These are phyloP conservation scores for Proctacanthus coquilletti DNA, from an alignment of 1,140 invertebrate genomes.

Conservation along the genomic window DNA sequence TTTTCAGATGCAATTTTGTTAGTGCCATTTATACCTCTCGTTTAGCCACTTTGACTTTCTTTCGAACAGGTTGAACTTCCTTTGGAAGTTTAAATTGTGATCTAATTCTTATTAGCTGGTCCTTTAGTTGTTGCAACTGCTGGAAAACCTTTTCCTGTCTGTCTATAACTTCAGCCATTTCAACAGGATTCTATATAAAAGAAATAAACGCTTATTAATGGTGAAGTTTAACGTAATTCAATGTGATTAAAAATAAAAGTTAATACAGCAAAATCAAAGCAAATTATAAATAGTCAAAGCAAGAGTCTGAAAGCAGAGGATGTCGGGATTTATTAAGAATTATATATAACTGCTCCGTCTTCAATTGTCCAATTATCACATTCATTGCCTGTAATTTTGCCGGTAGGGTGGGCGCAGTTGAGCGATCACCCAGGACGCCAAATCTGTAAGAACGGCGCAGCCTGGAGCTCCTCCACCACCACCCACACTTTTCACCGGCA, in stretches of 20 bases:
- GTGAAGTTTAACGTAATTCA: neutral
- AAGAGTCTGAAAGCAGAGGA: neutral
- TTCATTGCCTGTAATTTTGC: too few species aligned
- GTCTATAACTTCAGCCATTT: conserved; percentile 9
- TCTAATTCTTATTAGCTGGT: conserved; percentile 18
- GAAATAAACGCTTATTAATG: neutral
- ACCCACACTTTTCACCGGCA: too few species aligned
- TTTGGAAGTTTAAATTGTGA: conserved; percentile 17
- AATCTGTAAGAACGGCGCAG: too few species aligned
- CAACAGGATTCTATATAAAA: conserved; percentile 1
- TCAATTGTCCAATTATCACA: too few species aligned
- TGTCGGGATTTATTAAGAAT: neutral
- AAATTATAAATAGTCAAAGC: neutral
- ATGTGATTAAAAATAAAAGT: too few species aligned
- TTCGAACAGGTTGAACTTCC: conserved; percentile 8
- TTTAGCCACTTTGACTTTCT: neutral
- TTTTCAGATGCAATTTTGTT: conserved; percentile 5
- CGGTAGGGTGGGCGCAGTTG: too few species aligned
- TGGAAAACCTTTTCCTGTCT: conserved; percentile 21
- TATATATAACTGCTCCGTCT: neutral
- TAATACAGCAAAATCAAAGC: too few species aligned
- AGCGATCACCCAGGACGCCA: too few species aligned
- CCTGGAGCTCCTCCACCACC: too few species aligned
- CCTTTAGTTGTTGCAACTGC: conserved; percentile 23
- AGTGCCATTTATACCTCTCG: conserved; percentile 8